Percentiles rank a stretch among this genome's conserved stretches.
These are phyloP conservation scores for Meiosimyza decipiens DNA, from an alignment of 2,888 invertebrate species.

Conservation along the genomic window DNA sequence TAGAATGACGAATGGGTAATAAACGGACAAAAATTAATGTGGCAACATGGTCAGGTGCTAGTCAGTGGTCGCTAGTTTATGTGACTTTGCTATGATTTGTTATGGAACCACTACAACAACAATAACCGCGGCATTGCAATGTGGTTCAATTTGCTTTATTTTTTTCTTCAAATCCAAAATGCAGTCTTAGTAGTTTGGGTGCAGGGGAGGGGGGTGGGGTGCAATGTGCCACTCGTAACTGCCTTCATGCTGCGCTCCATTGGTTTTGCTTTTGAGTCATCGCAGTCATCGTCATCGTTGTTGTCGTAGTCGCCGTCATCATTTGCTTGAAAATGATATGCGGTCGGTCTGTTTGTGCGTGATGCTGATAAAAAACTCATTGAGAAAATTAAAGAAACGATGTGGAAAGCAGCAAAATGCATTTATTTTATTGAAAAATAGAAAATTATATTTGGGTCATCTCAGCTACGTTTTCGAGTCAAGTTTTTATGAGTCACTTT, in stretches of 20 bases:
- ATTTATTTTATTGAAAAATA: background rate
- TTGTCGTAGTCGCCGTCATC: conserved; percentile 5
- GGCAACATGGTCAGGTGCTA: conserved; percentile 38
- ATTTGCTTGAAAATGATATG: conserved; percentile 1
- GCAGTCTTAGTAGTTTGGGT: too few relatives aligned
- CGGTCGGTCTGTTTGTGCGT: conserved; percentile 23
- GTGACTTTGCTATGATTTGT: conserved; percentile 9
- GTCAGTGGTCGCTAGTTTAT: background rate
- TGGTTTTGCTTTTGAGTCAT: conserved; percentile 12
- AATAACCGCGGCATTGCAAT: background rate
- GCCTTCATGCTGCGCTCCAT: conserved; percentile 20
- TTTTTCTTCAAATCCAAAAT: background rate
- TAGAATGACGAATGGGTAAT: conserved; percentile 39
- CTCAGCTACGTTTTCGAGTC: too few relatives aligned
- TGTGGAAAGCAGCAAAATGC: conserved; percentile 1
- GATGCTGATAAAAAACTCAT: conserved; percentile 25
- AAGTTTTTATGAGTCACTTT: too few relatives aligned
- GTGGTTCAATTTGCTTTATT: conserved; percentile 4
- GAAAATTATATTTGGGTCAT: background rate
- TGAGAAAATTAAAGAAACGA: background rate
- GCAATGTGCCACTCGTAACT: background rate
- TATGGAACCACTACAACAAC: background rate
- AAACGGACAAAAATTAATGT: conserved; percentile 35
- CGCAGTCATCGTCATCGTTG: background rate
- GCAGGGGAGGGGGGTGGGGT: too few relatives aligned